Conservation (phyloP, 2,888 invertebrate species). For the Polyommatus icarus region DNA sequence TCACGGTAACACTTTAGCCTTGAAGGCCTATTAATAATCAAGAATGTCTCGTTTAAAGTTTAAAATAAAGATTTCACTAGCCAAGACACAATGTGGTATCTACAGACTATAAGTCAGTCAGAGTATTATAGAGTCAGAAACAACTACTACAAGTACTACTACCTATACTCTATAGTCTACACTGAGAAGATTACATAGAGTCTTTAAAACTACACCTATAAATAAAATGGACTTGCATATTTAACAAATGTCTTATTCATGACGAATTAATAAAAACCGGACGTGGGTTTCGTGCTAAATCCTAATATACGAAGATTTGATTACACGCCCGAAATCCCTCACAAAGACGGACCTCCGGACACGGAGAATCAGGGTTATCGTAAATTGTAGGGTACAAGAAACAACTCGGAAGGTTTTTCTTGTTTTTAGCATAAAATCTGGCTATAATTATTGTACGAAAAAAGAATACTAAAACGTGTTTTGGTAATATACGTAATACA, state of each 20-base stretch:
- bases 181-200: not conserved
- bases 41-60: too few species aligned
- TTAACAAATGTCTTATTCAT: conserved; percentile 15
- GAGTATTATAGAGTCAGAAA: too few species aligned
- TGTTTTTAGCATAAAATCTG: not conserved
- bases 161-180: too few species aligned
- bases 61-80: too few species aligned
- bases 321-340: conserved; percentile 46
- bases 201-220: not conserved
- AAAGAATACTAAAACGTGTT: not conserved
- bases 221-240: not conserved
- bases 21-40: too few species aligned
- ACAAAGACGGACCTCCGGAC: conserved; percentile 28
- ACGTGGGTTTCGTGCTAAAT: conserved; percentile 38
- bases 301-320: conserved; percentile 43
- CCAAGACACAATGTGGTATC: too few species aligned
- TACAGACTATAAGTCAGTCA: too few species aligned
- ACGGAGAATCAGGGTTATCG: not conserved
- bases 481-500: not conserved
- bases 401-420: not conserved
- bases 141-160: too few species aligned
- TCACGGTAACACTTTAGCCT: too few species aligned
- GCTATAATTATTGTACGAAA: not conserved
- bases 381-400: conserved; percentile 14
- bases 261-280: conserved; percentile 35